These are phyloP conservation scores for Sebastes hopkinsi DNA, from an alignment of 2,797 vertebrate species.

Conservation along the genomic window DNA sequence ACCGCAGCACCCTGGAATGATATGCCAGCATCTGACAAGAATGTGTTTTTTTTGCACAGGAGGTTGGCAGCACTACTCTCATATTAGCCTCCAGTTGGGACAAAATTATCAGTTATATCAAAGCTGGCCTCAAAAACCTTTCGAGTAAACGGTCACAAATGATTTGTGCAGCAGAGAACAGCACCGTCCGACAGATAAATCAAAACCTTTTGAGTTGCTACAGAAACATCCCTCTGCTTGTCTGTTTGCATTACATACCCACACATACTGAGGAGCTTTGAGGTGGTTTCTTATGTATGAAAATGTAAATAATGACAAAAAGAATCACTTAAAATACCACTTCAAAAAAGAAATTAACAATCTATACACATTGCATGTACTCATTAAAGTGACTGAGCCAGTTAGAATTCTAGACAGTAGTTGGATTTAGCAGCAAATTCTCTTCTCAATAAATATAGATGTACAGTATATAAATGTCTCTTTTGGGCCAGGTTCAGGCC, in stretches of 20 bases:
- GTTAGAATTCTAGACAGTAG: constrained; percentile 93
- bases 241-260: constrained; percentile 10
- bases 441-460: constrained; percentile 97
- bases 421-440: constrained; percentile 95
- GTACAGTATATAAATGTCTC: constrained; percentile 83
- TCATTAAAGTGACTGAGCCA: constrained; percentile 83
- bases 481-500: constrained; percentile 55
- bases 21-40: constrained; percentile 49
- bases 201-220: constrained; percentile 50
- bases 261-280: constrained; percentile 26
- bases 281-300: constrained; percentile 54
- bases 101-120: constrained; percentile 23
- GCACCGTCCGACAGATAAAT: constrained; percentile 28
- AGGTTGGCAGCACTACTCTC: constrained; percentile 28
- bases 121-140: constrained; percentile 54
- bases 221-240: constrained; percentile 35
- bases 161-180: constrained; percentile 32
- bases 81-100: constrained; percentile 31
- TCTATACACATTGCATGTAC: constrained; percentile 86
- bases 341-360: constrained; percentile 73
- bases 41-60: constrained; percentile 1
- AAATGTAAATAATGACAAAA: constrained; percentile 60
- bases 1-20: constrained; percentile 68
- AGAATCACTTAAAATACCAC: constrained; percentile 32
- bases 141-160: constrained; percentile 40